These are phyloP conservation scores for Ptyas mucosa DNA, from an alignment of 2,113 vertebrate genomes.

Conservation along the genomic window DNA sequence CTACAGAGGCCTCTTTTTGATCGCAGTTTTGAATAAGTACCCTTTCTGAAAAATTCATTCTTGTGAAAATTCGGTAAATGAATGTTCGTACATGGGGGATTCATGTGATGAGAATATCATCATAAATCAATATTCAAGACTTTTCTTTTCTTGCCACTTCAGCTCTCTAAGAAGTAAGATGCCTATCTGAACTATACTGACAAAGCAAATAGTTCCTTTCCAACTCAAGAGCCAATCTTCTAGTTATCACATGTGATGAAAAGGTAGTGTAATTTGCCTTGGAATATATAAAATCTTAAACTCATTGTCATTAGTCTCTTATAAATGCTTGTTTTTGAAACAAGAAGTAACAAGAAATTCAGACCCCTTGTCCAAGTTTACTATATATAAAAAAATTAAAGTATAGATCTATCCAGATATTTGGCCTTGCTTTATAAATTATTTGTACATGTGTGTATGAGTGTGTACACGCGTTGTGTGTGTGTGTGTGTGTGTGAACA, in stretches of 20 bases:
- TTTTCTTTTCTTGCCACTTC: constrained; percentile 34
- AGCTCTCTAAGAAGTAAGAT: constrained; percentile 35
- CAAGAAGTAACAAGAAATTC: neutral
- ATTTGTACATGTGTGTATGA: neutral
- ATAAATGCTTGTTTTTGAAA: neutral
- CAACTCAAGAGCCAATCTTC: neutral
- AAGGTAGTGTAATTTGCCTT: neutral
- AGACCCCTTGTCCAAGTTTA: neutral
- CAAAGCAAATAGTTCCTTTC: neutral
- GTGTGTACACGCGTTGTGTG: neutral
- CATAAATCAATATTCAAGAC: neutral
- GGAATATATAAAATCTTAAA: neutral
- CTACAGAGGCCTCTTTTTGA: too few relatives aligned
- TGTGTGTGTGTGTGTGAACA: neutral
- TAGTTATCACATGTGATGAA: neutral
- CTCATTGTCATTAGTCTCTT: neutral
- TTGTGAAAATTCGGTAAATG: too few relatives aligned
- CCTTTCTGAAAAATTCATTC: too few relatives aligned
- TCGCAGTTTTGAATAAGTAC: too few relatives aligned
- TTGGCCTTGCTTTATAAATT: neutral
- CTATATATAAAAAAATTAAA: neutral
- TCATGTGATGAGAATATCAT: neutral
- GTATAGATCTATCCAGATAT: neutral
- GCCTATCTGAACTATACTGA: neutral
- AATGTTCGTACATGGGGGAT: too few relatives aligned